Evolutionary conservation across 1,140 invertebrate species (phyloP), one percentile per base, ranked within the genome.

Genomic region (Drosophila leontia): DNA sequence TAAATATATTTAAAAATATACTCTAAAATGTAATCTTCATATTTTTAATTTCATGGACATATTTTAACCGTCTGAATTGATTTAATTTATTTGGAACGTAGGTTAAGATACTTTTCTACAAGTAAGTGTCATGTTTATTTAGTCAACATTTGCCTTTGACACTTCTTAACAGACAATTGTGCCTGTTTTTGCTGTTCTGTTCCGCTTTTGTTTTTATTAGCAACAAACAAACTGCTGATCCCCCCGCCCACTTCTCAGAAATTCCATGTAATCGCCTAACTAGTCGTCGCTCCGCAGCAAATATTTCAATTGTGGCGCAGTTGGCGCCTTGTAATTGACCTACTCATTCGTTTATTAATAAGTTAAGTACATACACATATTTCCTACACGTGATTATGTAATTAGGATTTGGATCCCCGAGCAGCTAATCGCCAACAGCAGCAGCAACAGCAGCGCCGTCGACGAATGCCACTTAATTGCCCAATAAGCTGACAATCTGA

Each of bases 271-370:
- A 75, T 61, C 57, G 48, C 34, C 37, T 15, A 56, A 45, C 42
- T 35, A 45, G 45, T n/a, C 39, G 45, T 19, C 42, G 42, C 42
- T 19, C 17, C 17, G 3, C 13, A 47, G 45, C 37, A 61, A 44
- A 50, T 50, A 69, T 60, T 70, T 82, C 68, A 72, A 71, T 74
- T 72, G 68, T 74, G 55, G 45, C 70, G 70, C 68, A 74, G 68
- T 74, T 75, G 70, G 70, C 80, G 80, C 72, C 77, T 78, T 78
- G 75, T 70, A 78, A 78, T 78, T 83, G 61, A 76, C 75, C 70
- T 61, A 83, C 60, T 78, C 74, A 76, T 44, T 71, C 42, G 50
- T 69, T 72, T 71, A 72, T 72, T 59, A 72, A 72, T 74, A 71
- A 59, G 26, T 48, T 13, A 59, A 34, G 34, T 45, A 55, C 39